Base-by-base conservation (phyloP, 2,797 vertebrate genomes). In the Parauchenoglanis punctatus region DNA sequence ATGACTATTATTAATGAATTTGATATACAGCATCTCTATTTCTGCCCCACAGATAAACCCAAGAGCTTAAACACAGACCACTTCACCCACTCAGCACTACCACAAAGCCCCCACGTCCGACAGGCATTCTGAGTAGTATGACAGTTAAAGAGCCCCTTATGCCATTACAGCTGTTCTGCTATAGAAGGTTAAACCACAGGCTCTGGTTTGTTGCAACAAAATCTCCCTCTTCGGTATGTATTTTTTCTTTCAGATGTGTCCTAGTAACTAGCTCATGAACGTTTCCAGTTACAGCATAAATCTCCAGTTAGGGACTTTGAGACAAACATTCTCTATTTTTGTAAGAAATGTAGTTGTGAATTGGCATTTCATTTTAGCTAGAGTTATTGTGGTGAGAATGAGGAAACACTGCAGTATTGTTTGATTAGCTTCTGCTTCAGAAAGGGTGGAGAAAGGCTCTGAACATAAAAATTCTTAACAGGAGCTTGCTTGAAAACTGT, bases 1-100 rank as follows among this genome's bases (percentile, higher is more conserved):
- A 84, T 59, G 49, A 63, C 20, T 58, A 80, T 65, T 40, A 86
- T 90, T 82, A 90, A 77, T 81, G 83, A 84, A 89, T 84, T 86
- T 87, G 76, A 85, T 81, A 85, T 52, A 70, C 31, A 23, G 58
- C 77, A 70, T 81, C 65, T 85, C 56, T 75, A 18, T 54, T 81
- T 65, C 56, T 72, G 61, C 81, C 18, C 40, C 23, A 70, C 31
- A 44, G 63, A 86, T 77, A 75, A 85, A 85, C 40, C 20, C 23
- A 46, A 81, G 25, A 52, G 52, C 83, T 59, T 52, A 87, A 84
- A 73, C 49, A 65, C 18, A 23, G 25, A 6, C 83, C 18, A n/a
- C 40, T 65, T 82, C 68, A 5, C 83, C 76, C 46, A 81, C 77
- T 63, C 65, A 23, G 7, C 7, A n/a, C 35, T 75, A 59, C 63